Conservation (phyloP, 2,113 vertebrate genomes). For the Podarcis raffonei region DNA sequence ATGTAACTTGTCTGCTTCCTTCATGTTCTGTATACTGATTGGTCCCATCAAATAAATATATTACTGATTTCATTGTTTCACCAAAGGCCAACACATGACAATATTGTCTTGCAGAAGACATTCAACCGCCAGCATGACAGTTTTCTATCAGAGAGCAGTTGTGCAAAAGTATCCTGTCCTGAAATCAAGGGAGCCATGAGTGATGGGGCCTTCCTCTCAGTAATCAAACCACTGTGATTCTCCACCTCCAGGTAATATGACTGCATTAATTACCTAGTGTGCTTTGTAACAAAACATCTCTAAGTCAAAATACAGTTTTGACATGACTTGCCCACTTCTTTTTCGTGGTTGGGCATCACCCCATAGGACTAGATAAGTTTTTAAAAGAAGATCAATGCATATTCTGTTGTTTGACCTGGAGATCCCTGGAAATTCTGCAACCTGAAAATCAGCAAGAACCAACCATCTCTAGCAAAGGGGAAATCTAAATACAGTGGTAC, state of each 20-base stretch:
- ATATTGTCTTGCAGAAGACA: neutral
- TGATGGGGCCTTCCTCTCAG: neutral
- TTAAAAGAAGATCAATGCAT: neutral
- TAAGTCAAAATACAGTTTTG: neutral
- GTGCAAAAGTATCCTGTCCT: neutral
- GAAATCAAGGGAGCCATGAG: neutral
- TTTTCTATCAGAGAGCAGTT: neutral
- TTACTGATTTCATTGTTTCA: neutral
- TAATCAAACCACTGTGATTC: neutral
- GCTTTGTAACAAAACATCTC: neutral
- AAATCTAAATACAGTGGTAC: neutral
- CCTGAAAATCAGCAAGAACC: neutral
- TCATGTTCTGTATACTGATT: neutral
- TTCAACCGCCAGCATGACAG: neutral
- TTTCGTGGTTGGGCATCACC: neutral
- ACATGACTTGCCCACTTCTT: neutral
- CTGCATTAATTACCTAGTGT: neutral
- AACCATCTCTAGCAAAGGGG: neutral
- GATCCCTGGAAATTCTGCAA: neutral
- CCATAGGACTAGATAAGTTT: neutral
- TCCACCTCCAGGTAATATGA: neutral
- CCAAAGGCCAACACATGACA: neutral
- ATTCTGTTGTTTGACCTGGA: neutral
- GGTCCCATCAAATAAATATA: neutral
- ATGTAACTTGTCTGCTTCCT: neutral